Percentiles rank a stretch among this genome's conserved stretches.
phyloP scores from a whole-genome alignment of 1,140 invertebrate genomes.

The Telenomus remus region DNA sequence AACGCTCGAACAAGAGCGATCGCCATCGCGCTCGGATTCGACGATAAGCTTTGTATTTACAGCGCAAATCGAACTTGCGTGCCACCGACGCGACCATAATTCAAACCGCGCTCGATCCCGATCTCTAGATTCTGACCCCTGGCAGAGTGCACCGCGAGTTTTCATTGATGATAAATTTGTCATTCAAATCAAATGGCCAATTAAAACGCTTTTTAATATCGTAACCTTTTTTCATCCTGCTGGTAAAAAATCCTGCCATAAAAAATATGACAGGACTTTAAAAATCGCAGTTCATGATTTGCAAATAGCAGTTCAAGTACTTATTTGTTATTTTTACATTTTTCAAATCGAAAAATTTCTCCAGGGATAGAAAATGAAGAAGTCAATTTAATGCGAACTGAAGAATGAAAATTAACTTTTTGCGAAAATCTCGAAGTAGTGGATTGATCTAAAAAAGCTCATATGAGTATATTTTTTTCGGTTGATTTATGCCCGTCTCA shows the following conservation, averaged over 20 bases:
- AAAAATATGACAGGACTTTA: too few relatives aligned
- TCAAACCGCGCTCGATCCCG: constrained; percentile 37
- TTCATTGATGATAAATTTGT: constrained; percentile 50
- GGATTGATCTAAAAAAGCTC: background rate
- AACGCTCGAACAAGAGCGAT: constrained; percentile 58
- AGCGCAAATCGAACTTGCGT: constrained; percentile 55
- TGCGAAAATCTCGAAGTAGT: too few relatives aligned
- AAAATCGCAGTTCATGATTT: too few relatives aligned
- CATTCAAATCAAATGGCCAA: constrained; percentile 16
- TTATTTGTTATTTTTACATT: too few relatives aligned
- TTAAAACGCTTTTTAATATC: background rate
- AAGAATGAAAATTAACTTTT: too few relatives aligned
- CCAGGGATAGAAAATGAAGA: too few relatives aligned
- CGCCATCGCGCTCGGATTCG: constrained; percentile 48
- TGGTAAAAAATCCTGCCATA: too few relatives aligned
- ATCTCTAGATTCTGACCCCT: constrained; percentile 13
- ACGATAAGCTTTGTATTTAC: constrained; percentile 59
- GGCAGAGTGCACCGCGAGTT: background rate
- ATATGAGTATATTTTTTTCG: background rate
- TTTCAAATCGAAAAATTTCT: too few relatives aligned
- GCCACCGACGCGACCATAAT: constrained; percentile 46
- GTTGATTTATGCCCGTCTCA: constrained; percentile 53
- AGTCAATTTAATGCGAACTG: too few relatives aligned
- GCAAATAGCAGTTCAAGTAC: too few relatives aligned
- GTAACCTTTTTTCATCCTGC: too few relatives aligned